Evolutionary conservation across 1,140 invertebrate genomes (phyloP).

Genomic region (Akabosia matsudoensis): DNA sequence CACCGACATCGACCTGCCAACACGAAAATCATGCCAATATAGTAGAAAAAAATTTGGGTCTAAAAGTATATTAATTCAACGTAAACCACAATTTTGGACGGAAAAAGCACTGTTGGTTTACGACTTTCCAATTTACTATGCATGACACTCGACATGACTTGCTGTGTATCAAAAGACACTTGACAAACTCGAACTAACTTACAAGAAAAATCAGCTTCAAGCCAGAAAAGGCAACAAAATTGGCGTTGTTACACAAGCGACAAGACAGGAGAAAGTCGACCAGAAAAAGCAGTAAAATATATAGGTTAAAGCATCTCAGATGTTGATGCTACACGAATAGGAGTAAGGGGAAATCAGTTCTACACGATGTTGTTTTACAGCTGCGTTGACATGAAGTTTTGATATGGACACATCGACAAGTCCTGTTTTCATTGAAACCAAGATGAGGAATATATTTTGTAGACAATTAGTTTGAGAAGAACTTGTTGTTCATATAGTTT

Average conservation of each 20-base stretch:
- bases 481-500: too few species aligned
- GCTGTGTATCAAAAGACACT: neutral
- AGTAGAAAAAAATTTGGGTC: neutral
- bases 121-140: neutral
- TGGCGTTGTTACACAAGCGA: neutral
- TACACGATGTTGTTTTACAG: too few species aligned
- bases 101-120: neutral
- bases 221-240: neutral
- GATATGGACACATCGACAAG: too few species aligned
- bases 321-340: too few species aligned
- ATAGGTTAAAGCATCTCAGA: too few species aligned
- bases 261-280: too few species aligned
- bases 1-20: constrained; percentile 37
- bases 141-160: neutral
- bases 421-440: too few species aligned
- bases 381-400: too few species aligned
- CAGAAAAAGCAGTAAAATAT: neutral
- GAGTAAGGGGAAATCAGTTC: too few species aligned
- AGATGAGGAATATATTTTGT: too few species aligned
- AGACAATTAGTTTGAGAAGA: too few species aligned
- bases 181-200: neutral
- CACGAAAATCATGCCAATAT: neutral
- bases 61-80: neutral
- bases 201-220: neutral
- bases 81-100: neutral